phyloP scores from a whole-genome alignment of 2,888 invertebrate genomes.

The Neocrepidodera transversa region DNA sequence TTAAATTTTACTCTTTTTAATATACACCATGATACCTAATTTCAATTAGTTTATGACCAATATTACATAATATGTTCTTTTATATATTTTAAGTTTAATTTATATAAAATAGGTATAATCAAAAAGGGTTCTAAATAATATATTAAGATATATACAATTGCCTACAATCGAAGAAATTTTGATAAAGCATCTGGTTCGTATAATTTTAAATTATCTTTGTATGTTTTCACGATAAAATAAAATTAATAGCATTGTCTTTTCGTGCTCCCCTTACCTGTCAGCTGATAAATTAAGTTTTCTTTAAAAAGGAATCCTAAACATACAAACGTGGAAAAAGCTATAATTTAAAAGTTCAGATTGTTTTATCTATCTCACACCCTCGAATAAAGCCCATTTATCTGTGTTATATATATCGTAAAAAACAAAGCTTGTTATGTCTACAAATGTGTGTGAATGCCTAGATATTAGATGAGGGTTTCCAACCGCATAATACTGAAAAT shows the following conservation, averaged over 20 bases:
- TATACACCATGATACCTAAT: no score
- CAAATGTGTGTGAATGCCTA: slow-evolving; percentile 33
- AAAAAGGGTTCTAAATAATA: no score
- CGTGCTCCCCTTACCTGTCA: slow-evolving; percentile 21
- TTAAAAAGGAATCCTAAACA: slow-evolving; percentile 26
- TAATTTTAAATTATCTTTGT: slow-evolving; percentile 5
- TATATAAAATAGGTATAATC: no score
- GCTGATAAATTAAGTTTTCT: slow-evolving; percentile 29
- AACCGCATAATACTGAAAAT: slow-evolving; percentile 27
- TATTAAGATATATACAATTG: no score
- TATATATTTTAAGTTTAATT: no score
- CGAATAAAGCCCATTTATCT: slow-evolving; percentile 33
- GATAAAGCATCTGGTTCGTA: neutral
- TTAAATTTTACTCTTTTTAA: no score
- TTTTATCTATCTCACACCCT: slow-evolving; percentile 37
- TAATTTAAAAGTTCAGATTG: slow-evolving; percentile 35
- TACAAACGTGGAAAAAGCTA: slow-evolving; percentile 32
- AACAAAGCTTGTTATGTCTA: slow-evolving; percentile 36
- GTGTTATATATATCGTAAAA: slow-evolving; percentile 35
- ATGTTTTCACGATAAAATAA: neutral
- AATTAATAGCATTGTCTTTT: slow-evolving; percentile 22
- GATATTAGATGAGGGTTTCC: slow-evolving; percentile 31
- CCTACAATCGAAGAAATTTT: no score
- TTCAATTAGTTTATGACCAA: no score
- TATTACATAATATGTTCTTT: no score